These are phyloP conservation scores for Eledona agricola DNA, from an alignment of 2,888 invertebrate genomes.

Conservation along the genomic window DNA sequence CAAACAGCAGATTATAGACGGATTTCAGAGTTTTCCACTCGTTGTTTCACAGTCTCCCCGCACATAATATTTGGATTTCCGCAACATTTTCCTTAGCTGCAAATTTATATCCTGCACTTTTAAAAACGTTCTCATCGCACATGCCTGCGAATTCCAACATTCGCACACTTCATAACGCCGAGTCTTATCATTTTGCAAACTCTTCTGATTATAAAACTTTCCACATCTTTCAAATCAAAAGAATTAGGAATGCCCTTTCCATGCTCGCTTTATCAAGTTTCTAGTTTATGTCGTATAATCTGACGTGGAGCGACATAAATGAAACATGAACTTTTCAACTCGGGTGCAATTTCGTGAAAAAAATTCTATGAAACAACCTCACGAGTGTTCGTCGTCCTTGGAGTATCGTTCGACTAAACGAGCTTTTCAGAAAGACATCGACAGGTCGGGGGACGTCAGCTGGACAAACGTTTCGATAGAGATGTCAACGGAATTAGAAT, in stretches of 20 bases:
- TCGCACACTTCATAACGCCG: conserved; percentile 17
- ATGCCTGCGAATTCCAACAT: conserved; percentile 16
- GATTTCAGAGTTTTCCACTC: no score
- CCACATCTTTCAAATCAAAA: conserved; percentile 6
- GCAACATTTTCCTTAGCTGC: no score
- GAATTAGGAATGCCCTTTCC: conserved; percentile 2
- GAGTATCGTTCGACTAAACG: conserved; percentile 45
- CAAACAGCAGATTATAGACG: not conserved
- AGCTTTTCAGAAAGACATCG: conserved; percentile 43
- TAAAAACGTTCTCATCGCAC: no score
- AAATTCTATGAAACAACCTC: conserved; percentile 14
- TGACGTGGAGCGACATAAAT: conserved; percentile 11
- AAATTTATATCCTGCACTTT: no score
- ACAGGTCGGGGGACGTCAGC: conserved; percentile 39
- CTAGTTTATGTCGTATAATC: conserved; percentile 1
- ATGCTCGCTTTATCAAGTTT: conserved; percentile 9
- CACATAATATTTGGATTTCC: no score
- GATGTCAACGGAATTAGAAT: conserved; percentile 45
- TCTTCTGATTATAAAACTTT: conserved; percentile 22
- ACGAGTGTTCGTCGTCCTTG: conserved; percentile 40
- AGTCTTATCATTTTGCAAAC: conserved; percentile 6
- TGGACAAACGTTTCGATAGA: conserved; percentile 42
- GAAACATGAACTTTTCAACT: conserved; percentile 26
- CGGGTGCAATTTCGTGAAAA: conserved; percentile 18
- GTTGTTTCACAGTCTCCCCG: no score